phyloP scores from a whole-genome alignment of 2,113 vertebrate genomes.

The Thamnophis sirtalis region DNA sequence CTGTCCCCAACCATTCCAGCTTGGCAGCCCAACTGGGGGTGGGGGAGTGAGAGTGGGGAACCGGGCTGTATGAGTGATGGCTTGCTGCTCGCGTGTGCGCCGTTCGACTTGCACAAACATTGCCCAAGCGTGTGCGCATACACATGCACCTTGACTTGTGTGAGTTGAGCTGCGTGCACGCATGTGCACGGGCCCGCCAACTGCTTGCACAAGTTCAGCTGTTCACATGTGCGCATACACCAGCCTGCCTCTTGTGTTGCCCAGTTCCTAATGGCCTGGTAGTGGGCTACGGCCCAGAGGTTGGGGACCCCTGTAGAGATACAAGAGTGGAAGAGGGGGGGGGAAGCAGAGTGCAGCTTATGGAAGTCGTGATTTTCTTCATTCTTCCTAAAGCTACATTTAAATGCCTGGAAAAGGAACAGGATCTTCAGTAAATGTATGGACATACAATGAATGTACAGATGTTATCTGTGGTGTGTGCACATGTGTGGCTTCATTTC shows the following conservation, averaged over 20 bases:
- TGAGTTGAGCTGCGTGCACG: neutral
- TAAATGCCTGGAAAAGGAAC: neutral
- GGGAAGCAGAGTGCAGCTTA: neutral
- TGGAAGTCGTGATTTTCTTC: neutral
- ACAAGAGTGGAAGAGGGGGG: neutral
- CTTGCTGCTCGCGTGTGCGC: fast-evolving
- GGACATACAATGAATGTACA: neutral
- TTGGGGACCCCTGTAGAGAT: neutral
- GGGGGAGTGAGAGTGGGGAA: neutral
- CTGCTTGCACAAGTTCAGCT: neutral
- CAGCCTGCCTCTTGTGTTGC: neutral
- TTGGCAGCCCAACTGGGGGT: neutral
- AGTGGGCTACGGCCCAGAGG: neutral
- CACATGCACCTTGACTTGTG: neutral
- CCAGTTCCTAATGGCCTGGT: neutral
- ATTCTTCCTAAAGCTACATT: neutral
- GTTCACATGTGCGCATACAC: fast-evolving
- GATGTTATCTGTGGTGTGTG: neutral
- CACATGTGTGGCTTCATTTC: neutral
- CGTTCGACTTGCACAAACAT: neutral
- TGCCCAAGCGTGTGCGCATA: neutral
- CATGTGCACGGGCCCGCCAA: neutral
- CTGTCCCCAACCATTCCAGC: neutral
- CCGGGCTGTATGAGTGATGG: neutral
- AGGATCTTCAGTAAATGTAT: neutral